Conservation (phyloP, 1,140 invertebrate species). For the Protaetia brevitarsis region DNA sequence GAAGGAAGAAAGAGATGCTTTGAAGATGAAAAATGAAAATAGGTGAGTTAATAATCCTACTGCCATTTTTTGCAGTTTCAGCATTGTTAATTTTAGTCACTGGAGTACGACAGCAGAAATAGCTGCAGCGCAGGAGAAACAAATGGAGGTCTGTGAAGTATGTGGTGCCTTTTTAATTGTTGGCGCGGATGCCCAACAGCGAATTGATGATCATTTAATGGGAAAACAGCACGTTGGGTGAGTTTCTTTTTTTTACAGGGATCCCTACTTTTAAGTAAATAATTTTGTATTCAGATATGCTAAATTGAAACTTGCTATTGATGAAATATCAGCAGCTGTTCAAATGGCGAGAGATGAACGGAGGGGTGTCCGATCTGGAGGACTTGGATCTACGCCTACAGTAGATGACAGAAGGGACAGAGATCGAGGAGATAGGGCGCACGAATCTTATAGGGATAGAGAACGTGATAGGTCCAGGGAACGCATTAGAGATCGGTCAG, state of each 20-base stretch:
- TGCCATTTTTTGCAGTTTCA: conserved; percentile 55
- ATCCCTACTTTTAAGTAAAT: conserved; percentile 26
- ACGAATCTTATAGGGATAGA: conserved; percentile 5
- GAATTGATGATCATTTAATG: conserved; percentile 95
- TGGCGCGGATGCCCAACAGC: conserved; percentile 95
- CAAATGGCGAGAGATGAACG: conserved; percentile 40
- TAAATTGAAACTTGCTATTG: conserved; percentile 60
- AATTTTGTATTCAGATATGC: conserved; percentile 52
- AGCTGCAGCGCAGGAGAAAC: conserved; percentile 86
- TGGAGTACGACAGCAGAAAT: conserved; percentile 69
- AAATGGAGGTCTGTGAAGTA: conserved; percentile 98
- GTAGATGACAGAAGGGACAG: conserved; percentile 25
- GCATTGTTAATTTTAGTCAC: conserved; percentile 48
- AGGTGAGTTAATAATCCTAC: conserved; percentile 56
- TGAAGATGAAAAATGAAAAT: conserved; percentile 76
- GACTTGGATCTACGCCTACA: conserved; percentile 32
- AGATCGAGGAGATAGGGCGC: conserved; percentile 20
- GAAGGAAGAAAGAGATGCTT: conserved; percentile 84
- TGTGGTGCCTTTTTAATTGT: conserved; percentile 98
- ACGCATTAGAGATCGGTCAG: conserved; percentile 25
- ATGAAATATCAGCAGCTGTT: conserved; percentile 55
- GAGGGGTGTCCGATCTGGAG: conserved; percentile 25
- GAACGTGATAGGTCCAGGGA: conserved; percentile 4
- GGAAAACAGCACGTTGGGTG: conserved; percentile 97
- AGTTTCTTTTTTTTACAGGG: conserved; percentile 49